Evolutionary conservation across 2,888 invertebrate genomes (phyloP).

Genomic region (Apodemia mormo): DNA sequence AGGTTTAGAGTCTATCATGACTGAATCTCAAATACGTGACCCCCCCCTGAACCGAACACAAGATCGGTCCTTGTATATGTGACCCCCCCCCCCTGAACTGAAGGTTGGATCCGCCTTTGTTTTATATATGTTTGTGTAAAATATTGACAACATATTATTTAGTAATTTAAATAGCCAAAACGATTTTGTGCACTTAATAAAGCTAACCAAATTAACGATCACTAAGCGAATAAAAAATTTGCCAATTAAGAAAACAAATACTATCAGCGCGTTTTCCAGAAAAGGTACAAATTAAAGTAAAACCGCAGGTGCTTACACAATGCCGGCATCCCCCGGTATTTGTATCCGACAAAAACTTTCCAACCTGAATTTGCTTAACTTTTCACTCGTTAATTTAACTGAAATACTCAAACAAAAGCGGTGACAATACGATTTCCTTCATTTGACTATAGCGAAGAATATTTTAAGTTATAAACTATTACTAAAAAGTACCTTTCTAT

Average conservation of each 20-base stretch:
- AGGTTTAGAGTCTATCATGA: no score
- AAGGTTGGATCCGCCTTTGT: no score
- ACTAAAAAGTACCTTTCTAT: no score
- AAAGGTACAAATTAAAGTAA: neutral
- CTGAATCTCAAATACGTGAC: no score
- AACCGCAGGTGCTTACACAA: neutral
- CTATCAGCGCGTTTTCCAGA: neutral
- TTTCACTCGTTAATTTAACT: neutral
- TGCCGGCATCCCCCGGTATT: neutral
- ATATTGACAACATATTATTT: no score
- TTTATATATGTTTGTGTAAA: no score
- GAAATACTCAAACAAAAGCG: neutral
- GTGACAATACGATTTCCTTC: neutral
- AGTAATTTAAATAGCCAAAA: no score
- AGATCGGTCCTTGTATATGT: no score
- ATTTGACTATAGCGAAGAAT: neutral
- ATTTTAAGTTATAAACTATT: neutral
- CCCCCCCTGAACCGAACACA: no score
- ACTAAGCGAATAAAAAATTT: neutral
- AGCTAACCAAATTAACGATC: no score
- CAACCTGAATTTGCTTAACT: slow-evolving; percentile 1
- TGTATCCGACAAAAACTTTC: neutral
- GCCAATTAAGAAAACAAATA: neutral
- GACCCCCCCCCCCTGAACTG: no score
- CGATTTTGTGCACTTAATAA: no score